Conservation (phyloP, 2,113 vertebrate genomes). For the Tapirus terrestris region DNA sequence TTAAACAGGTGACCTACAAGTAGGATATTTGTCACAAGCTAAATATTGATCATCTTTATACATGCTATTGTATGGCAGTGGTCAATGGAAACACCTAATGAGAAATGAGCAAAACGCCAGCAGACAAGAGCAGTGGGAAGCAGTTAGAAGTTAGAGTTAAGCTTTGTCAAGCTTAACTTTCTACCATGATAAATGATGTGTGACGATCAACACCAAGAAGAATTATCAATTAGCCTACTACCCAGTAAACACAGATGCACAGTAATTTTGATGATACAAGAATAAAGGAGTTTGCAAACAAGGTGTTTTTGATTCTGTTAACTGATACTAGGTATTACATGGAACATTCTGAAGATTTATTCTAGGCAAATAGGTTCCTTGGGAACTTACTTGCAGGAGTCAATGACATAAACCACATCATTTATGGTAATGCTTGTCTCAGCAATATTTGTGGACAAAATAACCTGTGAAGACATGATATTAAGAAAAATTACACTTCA, state of each 20-base stretch:
- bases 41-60: not conserved
- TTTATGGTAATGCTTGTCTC: conserved; percentile 99
- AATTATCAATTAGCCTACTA: not conserved
- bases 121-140: not conserved
- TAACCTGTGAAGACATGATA: conserved; percentile 88
- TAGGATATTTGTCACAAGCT: not conserved
- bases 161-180: not conserved
- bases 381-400: conserved; percentile 97
- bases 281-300: not conserved
- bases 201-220: not conserved
- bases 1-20: not conserved
- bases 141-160: not conserved
- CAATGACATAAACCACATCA: conserved; percentile 97
- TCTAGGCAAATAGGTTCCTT: not conserved
- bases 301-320: not conserved
- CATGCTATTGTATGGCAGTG: not conserved
- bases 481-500: not conserved
- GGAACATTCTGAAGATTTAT: not conserved
- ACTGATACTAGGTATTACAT: not conserved
- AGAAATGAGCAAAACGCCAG: not conserved
- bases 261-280: not conserved
- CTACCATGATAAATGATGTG: not conserved
- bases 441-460: conserved; percentile 98
- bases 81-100: not conserved
- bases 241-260: not conserved